phyloP scores from a whole-genome alignment of 2,113 vertebrate genomes.

The Poecile atricapillus region DNA sequence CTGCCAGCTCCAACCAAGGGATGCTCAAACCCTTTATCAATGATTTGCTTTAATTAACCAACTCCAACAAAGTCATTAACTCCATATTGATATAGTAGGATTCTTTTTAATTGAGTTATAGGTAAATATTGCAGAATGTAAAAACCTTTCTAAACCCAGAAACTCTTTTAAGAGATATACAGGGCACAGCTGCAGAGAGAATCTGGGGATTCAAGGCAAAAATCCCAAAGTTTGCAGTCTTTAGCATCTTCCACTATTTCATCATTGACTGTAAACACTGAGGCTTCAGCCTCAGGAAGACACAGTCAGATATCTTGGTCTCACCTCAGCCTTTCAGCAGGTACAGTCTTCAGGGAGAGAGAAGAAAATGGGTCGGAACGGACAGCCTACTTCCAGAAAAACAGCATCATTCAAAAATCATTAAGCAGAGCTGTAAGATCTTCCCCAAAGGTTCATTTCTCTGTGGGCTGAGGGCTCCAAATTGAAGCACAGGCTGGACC shows the following conservation, averaged over 20 bases:
- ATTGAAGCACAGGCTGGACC: too few species aligned
- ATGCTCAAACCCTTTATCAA: too few species aligned
- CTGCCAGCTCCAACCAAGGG: too few species aligned
- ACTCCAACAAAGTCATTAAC: too few species aligned
- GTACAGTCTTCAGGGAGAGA: constrained; percentile 77
- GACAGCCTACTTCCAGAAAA: accelerated
- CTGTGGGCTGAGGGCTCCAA: accelerated
- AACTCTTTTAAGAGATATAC: not conserved
- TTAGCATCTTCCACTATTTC: constrained; percentile 91
- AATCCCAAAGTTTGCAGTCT: constrained; percentile 67
- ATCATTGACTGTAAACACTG: constrained; percentile 89
- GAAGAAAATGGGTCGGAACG: not conserved
- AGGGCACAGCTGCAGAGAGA: not conserved
- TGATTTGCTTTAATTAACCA: too few species aligned
- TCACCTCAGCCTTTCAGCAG: constrained; percentile 89
- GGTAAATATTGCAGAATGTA: too few species aligned
- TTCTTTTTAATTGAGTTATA: too few species aligned
- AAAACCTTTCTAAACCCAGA: not conserved
- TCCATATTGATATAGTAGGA: too few species aligned
- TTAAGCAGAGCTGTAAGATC: not conserved
- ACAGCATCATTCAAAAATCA: accelerated
- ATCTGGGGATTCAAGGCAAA: not conserved
- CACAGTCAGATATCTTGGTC: constrained; percentile 91
- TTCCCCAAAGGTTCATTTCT: accelerated
- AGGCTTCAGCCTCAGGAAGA: constrained; percentile 89